Evolutionary conservation across 2,888 invertebrate species (phyloP), one percentile per base, ranked within the genome.

Genomic region (Heliconius ethilla): DNA sequence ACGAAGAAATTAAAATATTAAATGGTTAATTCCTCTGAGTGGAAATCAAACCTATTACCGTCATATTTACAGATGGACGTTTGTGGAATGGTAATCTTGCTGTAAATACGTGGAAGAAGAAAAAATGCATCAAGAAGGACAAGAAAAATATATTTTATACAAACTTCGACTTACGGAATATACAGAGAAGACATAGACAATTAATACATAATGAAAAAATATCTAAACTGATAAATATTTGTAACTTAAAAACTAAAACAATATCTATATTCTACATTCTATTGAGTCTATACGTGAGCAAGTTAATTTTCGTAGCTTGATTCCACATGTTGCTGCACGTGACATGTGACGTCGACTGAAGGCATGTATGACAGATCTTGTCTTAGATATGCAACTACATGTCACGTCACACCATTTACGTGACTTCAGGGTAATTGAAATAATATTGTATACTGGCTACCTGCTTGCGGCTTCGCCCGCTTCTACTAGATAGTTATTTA

Each of bases 341-440:
- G 59, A 73, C 62, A 62, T 63, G 45, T 55, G 73, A 63, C 73
- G 62, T 63, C n/a, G 15, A 40, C 15, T 62, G 10, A 40, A 33
- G 27, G 55, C 40, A 27, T 55, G 67, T 75, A 59, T 75, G 75
- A 75, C 69, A 62, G 75, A 75, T 75, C 69, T 70, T 45, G 69
- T 75, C 75, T 62, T 70, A 75, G 29, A 37, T 66, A 69, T 69
- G 67, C 69, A 75, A 70, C 40, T 62, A 66, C 7, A 45, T 40
- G 25, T 10, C 59, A 25, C 51, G 33, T 15, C 59, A 25, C 51
- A 18, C 59, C 40, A 29, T 33, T 59, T 75, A 67, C 25, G 40
- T 45, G 40, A 62, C 18, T 25, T 40, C 45, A 15, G 10, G 27
- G 40, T 40, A 40, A 25, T 62, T 27, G 62, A 59, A 76, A 15